Conservation (phyloP, 2,113 vertebrate genomes). For the Corythaixoides concolor region DNA sequence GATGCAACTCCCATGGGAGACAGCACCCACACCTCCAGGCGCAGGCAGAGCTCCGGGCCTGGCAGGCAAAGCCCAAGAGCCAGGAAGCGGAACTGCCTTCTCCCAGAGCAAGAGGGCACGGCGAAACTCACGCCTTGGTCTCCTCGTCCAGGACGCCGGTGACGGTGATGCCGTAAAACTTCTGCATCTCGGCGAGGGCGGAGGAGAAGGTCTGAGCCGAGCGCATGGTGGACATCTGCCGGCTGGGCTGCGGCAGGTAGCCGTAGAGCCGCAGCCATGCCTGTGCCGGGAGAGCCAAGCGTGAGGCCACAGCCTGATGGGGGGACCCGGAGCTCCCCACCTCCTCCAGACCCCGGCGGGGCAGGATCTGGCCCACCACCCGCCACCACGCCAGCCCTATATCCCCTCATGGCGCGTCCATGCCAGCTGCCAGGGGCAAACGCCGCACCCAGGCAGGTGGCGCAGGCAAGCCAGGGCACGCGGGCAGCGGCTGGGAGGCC, state of each 20-base stretch:
- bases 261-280: conserved; percentile 92
- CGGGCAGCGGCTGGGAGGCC: not conserved
- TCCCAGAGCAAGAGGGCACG: not conserved
- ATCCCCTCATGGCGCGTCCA: rapidly evolving
- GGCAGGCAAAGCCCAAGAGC: not conserved
- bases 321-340: not conserved
- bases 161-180: conserved; percentile 89
- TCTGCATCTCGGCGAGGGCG: conserved; percentile 91
- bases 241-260: conserved; percentile 89
- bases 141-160: conserved; percentile 84
- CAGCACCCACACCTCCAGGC: not conserved
- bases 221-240: conserved; percentile 94
- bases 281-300: conserved; percentile 50
- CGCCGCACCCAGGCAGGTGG: not conserved
- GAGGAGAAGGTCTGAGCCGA: conserved; percentile 88
- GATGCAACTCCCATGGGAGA: not conserved
- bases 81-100: rapidly evolving
- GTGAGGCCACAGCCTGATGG: rapidly evolving
- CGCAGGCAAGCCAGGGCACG: rapidly evolving
- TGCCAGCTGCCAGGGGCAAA: not conserved
- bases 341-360: rapidly evolving
- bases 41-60: not conserved
- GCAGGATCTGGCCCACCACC: too few species aligned
- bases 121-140: conserved; percentile 82
- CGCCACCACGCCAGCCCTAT: not conserved